Conservation (phyloP, 2,113 vertebrate species). For the Apistogramma diplotaenia region DNA sequence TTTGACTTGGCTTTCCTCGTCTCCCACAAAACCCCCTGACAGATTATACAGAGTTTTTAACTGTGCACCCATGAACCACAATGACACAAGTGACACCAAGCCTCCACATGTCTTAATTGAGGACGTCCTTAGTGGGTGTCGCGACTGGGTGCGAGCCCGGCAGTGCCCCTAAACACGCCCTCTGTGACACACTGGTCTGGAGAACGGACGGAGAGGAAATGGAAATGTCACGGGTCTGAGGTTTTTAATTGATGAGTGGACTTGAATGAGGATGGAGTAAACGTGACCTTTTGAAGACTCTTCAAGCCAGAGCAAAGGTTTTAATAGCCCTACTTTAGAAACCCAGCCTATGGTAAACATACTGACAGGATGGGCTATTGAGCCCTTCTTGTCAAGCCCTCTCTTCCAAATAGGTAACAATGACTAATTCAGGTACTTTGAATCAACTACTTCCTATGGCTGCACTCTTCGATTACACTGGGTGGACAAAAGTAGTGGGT, state of each 20-base stretch:
- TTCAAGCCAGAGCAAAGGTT: constrained; percentile 47
- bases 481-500: not conserved
- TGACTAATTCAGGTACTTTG: not conserved
- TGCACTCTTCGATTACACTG: not conserved
- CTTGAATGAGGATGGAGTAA: constrained; percentile 48
- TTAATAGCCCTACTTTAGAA: constrained; percentile 46
- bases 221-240: constrained; percentile 50
- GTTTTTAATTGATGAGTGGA: constrained; percentile 58
- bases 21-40: constrained; percentile 66
- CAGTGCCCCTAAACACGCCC: constrained; percentile 39
- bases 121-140: constrained; percentile 29
- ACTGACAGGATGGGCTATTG: constrained; percentile 16
- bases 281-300: constrained; percentile 27
- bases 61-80: constrained; percentile 19
- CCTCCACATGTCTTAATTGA: constrained; percentile 60
- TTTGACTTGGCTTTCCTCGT: constrained; percentile 50
- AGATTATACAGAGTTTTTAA: constrained; percentile 43
- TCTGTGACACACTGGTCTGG: constrained; percentile 46
- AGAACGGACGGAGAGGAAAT: constrained; percentile 67
- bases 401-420: not conserved
- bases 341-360: constrained; percentile 36
- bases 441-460: not conserved
- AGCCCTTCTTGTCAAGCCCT: not conserved
- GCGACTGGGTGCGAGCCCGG: not conserved
- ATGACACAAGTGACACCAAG: constrained; percentile 37